Evolutionary conservation across 2,888 invertebrate species (phyloP), one percentile per base, ranked within the genome.

Genomic region (Chelonus formosanus): DNA sequence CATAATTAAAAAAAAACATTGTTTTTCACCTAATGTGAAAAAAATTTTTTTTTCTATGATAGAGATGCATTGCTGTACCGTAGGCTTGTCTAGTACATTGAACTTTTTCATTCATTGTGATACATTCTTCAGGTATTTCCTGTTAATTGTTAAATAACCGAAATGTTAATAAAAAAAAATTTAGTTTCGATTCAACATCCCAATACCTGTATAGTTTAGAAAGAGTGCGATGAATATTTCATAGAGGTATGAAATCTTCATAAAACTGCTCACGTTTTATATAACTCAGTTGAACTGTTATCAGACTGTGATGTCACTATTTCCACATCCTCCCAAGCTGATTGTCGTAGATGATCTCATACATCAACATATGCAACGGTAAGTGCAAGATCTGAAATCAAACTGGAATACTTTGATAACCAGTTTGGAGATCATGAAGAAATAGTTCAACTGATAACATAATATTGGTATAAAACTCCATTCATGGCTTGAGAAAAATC

Each of bases 221-320:
- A 20, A 20, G 20, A 20, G 20, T 20, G 20, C 20, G 20, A 20
- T 20, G 20, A 20, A 20, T 20, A 20, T 20, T 20, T 20, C 20
- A 20, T 20, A 20, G 20, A 20, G 20, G 20, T 20, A 20, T 20
- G 20, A 20, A 20, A 20, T 20, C 20, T 20, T 20, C 20, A 20
- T 20, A 20, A 20, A 20, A 20, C 20, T 20, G 20, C 20, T 20
- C 20, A 20, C 20, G 10, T 57, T 44, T 56, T 65, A 67, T 67
- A 65, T 59, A 70, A 70, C 65, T 64, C 55, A 53, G 60, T 61
- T 57, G 32, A 45, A 48, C 53, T 65, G 57, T 67, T 71, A 71
- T 73, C 71, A 69, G 69, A 71, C 65, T 71, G 69, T 71, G 67
- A 69, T 68, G 68, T 72, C 70, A 71, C 61, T 32, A 36, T 65